These are phyloP conservation scores for Bucco capensis DNA, from an alignment of 2,113 vertebrate species.

Conservation along the genomic window DNA sequence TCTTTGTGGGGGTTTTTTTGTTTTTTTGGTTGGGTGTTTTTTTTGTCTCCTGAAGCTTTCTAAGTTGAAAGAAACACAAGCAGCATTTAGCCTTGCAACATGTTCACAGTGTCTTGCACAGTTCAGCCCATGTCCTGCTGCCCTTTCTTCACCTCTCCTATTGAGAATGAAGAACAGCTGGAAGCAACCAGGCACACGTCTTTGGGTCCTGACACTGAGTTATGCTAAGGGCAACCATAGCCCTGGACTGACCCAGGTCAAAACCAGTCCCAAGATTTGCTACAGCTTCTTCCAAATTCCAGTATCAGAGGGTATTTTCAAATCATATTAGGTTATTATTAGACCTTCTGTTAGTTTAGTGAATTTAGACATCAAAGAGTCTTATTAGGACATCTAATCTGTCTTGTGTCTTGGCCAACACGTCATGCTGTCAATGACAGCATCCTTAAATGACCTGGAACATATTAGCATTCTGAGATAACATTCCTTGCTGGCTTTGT, in stretches of 20 bases:
- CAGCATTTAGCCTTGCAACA: background rate
- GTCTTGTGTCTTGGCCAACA: background rate
- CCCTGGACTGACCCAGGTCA: background rate
- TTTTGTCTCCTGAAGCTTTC: background rate
- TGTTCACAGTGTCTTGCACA: background rate
- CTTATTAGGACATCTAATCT: background rate
- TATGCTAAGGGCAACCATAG: rapidly evolving
- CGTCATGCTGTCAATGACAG: background rate
- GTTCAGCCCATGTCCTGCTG: background rate
- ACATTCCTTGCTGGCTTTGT: background rate
- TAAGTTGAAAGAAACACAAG: background rate
- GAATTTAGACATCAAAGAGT: background rate
- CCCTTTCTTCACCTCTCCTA: background rate
- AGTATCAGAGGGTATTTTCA: background rate
- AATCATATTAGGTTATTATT: background rate
- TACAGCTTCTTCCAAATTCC: background rate
- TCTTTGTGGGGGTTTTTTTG: background rate
- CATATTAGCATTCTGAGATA: background rate
- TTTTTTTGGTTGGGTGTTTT: background rate
- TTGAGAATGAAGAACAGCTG: background rate
- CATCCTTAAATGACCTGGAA: constrained; percentile 3
- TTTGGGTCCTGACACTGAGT: background rate
- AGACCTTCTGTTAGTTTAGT: background rate
- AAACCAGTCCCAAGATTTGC: background rate
- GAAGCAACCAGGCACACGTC: background rate